These are phyloP conservation scores for Lamprotornis superbus DNA, from an alignment of 2,113 vertebrate species.

Conservation along the genomic window DNA sequence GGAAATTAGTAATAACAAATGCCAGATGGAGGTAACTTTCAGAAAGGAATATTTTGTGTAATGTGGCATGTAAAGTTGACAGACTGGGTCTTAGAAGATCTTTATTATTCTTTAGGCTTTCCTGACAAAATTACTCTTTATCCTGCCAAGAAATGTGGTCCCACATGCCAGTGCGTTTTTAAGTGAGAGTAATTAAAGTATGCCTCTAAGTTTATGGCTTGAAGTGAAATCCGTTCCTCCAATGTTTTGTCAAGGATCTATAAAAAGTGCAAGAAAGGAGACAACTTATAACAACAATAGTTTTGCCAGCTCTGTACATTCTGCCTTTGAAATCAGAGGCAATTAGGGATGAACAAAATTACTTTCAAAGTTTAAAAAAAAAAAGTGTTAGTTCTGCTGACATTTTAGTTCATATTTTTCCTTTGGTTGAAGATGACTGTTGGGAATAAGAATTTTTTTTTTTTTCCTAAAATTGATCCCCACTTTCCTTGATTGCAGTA, in stretches of 20 bases:
- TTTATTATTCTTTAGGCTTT: slow-evolving; percentile 62
- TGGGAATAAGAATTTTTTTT: neutral
- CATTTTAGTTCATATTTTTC: neutral
- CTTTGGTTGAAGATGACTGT: neutral
- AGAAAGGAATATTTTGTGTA: slow-evolving; percentile 19
- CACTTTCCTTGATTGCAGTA: neutral
- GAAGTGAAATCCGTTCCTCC: slow-evolving; percentile 6
- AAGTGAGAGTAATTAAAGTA: slow-evolving; percentile 37
- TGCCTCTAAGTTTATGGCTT: slow-evolving; percentile 23
- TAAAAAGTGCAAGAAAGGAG: slow-evolving; percentile 20
- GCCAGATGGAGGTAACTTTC: slow-evolving; percentile 40
- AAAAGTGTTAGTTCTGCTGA: neutral
- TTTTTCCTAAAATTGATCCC: neutral
- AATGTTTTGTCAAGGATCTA: slow-evolving; percentile 27
- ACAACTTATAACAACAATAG: slow-evolving; percentile 27
- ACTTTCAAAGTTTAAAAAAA: neutral
- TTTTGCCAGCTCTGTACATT: neutral
- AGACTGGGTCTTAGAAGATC: neutral
- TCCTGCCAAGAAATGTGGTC: slow-evolving; percentile 52
- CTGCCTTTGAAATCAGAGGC: slow-evolving; percentile 37
- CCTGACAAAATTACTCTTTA: slow-evolving; percentile 52
- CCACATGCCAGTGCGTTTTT: slow-evolving; percentile 17
- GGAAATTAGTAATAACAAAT: slow-evolving; percentile 57
- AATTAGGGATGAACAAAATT: slow-evolving; percentile 16
- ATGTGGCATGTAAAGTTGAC: slow-evolving; percentile 43